A percentile compares a stretch with the other conserved stretches of the same genome.
phyloP scores from a whole-genome alignment of 1,140 invertebrate genomes.

The Penaeus indicus region DNA sequence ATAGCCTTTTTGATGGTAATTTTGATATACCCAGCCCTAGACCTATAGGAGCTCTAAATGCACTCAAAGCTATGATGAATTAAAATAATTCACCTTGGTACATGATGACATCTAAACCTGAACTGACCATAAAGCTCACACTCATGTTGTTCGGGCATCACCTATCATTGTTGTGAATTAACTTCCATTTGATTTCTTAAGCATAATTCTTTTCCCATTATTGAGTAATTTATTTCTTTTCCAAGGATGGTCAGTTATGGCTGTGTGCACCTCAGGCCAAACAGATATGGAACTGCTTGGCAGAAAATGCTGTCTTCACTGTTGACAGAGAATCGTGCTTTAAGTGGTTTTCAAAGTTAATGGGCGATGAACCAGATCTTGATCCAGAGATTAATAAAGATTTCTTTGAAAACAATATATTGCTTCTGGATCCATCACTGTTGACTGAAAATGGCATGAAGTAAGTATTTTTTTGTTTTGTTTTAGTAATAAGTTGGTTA shows the following conservation, averaged over 20 bases:
- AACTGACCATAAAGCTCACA: too few species aligned
- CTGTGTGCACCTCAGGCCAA: conserved; percentile 96
- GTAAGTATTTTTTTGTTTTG: conserved; percentile 71
- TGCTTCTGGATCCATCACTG: conserved; percentile 90
- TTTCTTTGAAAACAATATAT: conserved; percentile 96
- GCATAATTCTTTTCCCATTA: too few species aligned
- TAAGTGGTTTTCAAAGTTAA: conserved; percentile 98
- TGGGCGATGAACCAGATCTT: conserved; percentile 97
- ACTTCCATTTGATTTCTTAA: too few species aligned
- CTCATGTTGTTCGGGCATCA: too few species aligned
- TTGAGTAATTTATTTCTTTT: conserved; percentile 69
- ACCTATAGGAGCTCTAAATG: too few species aligned
- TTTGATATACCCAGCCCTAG: too few species aligned
- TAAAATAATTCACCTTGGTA: too few species aligned
- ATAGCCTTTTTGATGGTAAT: too few species aligned
- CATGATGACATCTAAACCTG: too few species aligned
- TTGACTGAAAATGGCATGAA: conserved; percentile 97
- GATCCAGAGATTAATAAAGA: conserved; percentile 96
- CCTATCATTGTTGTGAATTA: too few species aligned
- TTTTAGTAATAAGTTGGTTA: neutral
- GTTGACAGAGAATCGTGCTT: conserved; percentile 96
- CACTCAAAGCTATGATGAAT: too few species aligned
- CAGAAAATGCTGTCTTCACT: conserved; percentile 91
- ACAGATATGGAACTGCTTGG: conserved; percentile 97
- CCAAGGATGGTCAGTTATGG: conserved; percentile 92